Percentiles rank a stretch among this genome's conserved stretches.
Conservation (phyloP, 1,140 invertebrate genomes). For the Drosophila paulistorum region DNA sequence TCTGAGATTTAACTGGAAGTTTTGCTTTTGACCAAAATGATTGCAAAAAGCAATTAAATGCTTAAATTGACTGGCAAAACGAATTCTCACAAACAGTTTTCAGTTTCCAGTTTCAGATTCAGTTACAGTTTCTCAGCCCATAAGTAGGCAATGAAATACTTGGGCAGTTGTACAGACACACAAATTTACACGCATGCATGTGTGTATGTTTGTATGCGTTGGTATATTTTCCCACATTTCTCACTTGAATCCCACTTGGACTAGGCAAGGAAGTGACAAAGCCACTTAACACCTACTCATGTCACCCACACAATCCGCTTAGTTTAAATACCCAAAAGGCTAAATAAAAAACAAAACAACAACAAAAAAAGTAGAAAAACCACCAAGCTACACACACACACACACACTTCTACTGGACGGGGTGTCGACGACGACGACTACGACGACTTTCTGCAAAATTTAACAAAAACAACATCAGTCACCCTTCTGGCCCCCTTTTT, state of each 20-base stretch:
- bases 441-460: slow-evolving; percentile 78
- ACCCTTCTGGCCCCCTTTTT: slow-evolving; percentile 49
- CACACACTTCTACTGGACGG: slow-evolving; percentile 14
- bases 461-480: slow-evolving; percentile 79
- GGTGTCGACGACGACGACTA: slow-evolving; percentile 24
- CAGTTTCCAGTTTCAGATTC: background rate
- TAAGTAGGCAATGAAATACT: slow-evolving; percentile 22
- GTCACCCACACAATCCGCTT: slow-evolving; percentile 80
- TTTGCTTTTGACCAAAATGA: slow-evolving; percentile 30
- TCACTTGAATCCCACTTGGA: slow-evolving; percentile 7
- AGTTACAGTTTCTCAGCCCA: slow-evolving; percentile 14
- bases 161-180: background rate
- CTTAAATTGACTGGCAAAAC: slow-evolving; percentile 63
- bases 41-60: slow-evolving; percentile 70
- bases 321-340: slow-evolving; percentile 81
- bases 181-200: background rate
- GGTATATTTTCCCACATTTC: slow-evolving; percentile 53
- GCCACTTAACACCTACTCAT: slow-evolving; percentile 81
- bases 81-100: slow-evolving; percentile 23
- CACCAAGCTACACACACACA: slow-evolving; percentile 45
- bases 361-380: slow-evolving; percentile 62
- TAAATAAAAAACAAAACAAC: slow-evolving; percentile 65
- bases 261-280: slow-evolving; percentile 69
- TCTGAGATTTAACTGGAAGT: slow-evolving; percentile 48
- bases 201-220: background rate